Percentiles rank a stretch among this genome's conserved stretches.
Conservation (phyloP, 2,797 vertebrate species). For the Bradypodion pumilum region DNA sequence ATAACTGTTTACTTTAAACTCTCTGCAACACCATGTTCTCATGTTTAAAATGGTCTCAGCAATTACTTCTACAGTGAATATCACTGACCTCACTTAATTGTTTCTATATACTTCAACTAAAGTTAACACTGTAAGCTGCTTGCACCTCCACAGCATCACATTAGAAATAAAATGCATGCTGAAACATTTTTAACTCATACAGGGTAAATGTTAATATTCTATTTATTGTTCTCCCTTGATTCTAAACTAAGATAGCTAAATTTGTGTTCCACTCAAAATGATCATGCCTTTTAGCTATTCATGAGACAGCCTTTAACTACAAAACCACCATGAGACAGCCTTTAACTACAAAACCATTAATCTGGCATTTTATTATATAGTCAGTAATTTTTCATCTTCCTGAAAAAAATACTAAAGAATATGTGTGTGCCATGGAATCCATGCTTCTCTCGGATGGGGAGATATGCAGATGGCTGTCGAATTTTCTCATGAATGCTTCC, state of each 20-base stretch:
- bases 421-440: neutral
- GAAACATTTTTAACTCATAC: conserved; percentile 4
- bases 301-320: neutral
- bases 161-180: neutral
- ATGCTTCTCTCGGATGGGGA: neutral
- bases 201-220: neutral
- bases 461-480: too few species aligned
- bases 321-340: neutral
- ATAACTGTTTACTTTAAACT: neutral
- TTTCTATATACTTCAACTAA: neutral
- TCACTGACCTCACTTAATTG: neutral
- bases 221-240: conserved; percentile 16
- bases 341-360: neutral
- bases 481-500: too few species aligned
- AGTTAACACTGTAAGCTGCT: neutral
- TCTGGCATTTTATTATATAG: neutral
- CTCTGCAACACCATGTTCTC: neutral
- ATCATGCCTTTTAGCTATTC: neutral
- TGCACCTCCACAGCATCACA: neutral
- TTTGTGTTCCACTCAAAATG: neutral
- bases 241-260: neutral
- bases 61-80: neutral
- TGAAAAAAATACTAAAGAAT: neutral
- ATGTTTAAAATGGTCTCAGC: neutral
- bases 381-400: neutral